These are phyloP conservation scores for Agrotis puta DNA, from an alignment of 2,888 invertebrate genomes.

Conservation along the genomic window DNA sequence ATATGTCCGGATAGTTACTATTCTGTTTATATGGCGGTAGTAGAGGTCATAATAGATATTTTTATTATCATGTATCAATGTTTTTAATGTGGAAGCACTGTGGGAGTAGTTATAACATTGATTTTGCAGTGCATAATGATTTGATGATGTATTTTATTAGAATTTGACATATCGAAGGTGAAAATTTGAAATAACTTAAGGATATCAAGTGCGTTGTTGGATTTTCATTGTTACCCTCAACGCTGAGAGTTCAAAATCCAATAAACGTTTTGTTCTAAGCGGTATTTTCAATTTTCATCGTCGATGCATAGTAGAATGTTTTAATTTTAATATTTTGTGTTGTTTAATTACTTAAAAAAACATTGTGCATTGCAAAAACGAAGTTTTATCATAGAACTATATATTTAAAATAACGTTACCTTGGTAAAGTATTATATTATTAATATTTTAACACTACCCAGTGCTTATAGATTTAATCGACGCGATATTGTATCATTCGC, in stretches of 20 bases:
- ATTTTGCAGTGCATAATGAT: conserved; percentile 27
- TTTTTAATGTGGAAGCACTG: conserved; percentile 19
- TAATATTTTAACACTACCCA: conserved; percentile 45
- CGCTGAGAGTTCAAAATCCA: not conserved
- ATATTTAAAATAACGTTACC: conserved; percentile 60
- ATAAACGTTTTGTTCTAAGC: not conserved
- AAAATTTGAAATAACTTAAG: not conserved
- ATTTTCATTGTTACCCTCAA: not conserved
- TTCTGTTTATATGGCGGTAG: conserved; percentile 8
- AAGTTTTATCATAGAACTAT: conserved; percentile 21
- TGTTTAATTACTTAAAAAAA: not conserved
- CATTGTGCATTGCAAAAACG: conserved; percentile 22
- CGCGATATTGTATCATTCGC: not conserved
- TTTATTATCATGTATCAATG: conserved; percentile 26
- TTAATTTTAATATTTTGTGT: not conserved
- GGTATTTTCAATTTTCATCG: not conserved
- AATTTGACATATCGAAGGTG: conserved; percentile 4
- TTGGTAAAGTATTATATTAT: conserved; percentile 61
- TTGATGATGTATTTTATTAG: not conserved
- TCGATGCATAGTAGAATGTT: not conserved
- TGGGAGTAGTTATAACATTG: conserved; percentile 8
- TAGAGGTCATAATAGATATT: conserved; percentile 35
- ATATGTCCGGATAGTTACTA: conserved; percentile 45
- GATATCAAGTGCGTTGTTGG: not conserved
- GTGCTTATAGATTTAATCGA: conserved; percentile 29